Evolutionary conservation across 2,113 vertebrate species (phyloP).

Genomic region (Protobothrops mucrosquamatus): DNA sequence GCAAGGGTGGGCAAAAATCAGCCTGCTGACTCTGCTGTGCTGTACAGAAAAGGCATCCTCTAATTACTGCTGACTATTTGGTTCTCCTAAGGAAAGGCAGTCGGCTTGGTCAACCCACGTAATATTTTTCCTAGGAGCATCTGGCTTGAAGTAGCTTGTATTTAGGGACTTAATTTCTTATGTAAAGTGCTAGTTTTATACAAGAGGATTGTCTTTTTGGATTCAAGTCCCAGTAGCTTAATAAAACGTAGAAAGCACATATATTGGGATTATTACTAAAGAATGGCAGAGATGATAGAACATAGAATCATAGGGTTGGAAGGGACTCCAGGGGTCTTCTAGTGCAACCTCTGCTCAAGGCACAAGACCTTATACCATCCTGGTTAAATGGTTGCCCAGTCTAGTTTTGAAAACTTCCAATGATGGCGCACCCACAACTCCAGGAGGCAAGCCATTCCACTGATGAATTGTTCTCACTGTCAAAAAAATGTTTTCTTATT

Average conservation of each 20-base stretch:
- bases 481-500: neutral
- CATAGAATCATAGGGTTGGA: neutral
- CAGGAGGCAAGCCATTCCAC: neutral
- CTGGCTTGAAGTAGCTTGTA: neutral
- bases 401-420: neutral
- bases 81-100: neutral
- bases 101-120: neutral
- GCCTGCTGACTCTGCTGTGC: neutral
- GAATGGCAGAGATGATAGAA: neutral
- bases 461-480: neutral
- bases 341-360: neutral
- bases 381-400: neutral
- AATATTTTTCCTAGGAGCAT: neutral
- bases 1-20: neutral
- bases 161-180: constrained; percentile 2
- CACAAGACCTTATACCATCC: neutral
- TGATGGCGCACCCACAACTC: neutral
- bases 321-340: neutral
- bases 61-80: constrained; percentile 6
- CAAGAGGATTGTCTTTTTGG: neutral
- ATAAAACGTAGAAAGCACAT: neutral
- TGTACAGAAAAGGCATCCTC: neutral
- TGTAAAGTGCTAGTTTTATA: neutral
- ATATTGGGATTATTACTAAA: neutral
- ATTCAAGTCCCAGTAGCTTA: neutral